phyloP scores from a whole-genome alignment of 2,888 invertebrate species.

The Diplolepis rosae region DNA sequence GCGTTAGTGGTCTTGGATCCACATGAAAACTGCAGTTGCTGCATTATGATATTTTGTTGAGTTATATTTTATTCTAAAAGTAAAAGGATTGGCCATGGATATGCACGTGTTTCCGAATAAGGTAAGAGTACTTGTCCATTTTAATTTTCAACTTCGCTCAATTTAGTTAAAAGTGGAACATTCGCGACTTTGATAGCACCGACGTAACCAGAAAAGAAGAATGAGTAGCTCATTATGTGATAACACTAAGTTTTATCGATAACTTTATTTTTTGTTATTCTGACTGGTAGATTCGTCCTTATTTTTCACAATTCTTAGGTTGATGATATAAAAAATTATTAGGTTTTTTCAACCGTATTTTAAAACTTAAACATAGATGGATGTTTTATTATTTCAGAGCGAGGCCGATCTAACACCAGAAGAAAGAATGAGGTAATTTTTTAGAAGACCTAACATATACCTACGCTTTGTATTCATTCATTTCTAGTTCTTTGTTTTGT shows the following conservation, averaged over 20 bases:
- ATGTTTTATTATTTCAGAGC: conserved; percentile 76
- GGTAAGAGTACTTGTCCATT: conserved; percentile 46
- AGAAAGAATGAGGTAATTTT: conserved; percentile 81
- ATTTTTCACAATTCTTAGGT: background rate
- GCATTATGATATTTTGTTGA: background rate
- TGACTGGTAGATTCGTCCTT: background rate
- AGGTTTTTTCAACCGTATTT: background rate
- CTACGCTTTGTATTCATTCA: conserved; percentile 1
- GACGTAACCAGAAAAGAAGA: background rate
- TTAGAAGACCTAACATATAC: conserved; percentile 26
- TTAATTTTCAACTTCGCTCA: background rate
- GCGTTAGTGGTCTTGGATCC: no score
- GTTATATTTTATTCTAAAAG: background rate
- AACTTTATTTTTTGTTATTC: background rate
- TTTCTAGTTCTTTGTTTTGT: no score
- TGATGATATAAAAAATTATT: background rate
- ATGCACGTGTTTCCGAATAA: conserved; percentile 59
- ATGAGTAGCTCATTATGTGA: background rate
- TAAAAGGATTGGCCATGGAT: background rate
- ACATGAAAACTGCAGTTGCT: no score
- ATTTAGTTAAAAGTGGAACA: background rate
- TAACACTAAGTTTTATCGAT: background rate
- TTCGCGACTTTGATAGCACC: background rate
- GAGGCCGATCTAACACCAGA: conserved; percentile 84
- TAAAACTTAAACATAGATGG: background rate